Evolutionary conservation across 2,113 vertebrate species (phyloP).

Genomic region (Aphyosemion australe): DNA sequence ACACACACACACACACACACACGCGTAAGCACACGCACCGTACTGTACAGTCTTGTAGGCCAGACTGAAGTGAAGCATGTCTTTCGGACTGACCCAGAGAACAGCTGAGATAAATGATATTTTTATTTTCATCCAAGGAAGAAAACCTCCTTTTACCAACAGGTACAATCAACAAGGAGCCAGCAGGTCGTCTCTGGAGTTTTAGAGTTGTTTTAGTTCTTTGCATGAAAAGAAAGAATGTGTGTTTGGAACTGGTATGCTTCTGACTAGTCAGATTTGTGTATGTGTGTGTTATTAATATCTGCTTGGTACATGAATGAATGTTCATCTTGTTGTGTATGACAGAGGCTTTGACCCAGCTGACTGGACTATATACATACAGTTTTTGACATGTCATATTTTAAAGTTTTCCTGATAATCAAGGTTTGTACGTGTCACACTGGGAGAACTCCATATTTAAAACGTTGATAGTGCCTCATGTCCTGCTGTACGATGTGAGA

Average conservation of each 20-base stretch:
- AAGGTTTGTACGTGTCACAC: no score
- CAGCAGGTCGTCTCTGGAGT: neutral
- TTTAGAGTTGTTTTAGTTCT: slow-evolving; percentile 1
- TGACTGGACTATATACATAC: no score
- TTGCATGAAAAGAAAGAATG: neutral
- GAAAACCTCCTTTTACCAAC: slow-evolving; percentile 1
- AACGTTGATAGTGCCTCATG: no score
- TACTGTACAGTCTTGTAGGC: slow-evolving; percentile 34
- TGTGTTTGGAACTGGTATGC: neutral
- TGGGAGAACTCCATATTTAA: no score
- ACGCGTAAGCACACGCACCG: slow-evolving; percentile 9
- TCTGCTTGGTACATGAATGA: neutral
- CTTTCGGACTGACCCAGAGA: slow-evolving; percentile 7
- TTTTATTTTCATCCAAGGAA: neutral
- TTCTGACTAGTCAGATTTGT: neutral
- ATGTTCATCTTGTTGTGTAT: neutral
- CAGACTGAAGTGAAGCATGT: slow-evolving; percentile 39
- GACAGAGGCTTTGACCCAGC: neutral
- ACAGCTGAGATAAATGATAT: slow-evolving; percentile 2
- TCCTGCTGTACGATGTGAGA: no score
- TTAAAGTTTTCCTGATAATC: no score
- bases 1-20: slow-evolving; percentile 41
- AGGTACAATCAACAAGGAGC: neutral
- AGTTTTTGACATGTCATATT: no score
- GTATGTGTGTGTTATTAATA: neutral